Percentiles rank a stretch among this genome's conserved stretches.
These are phyloP conservation scores for Micropterix aruncella DNA, from an alignment of 2,888 invertebrate species.

Conservation along the genomic window DNA sequence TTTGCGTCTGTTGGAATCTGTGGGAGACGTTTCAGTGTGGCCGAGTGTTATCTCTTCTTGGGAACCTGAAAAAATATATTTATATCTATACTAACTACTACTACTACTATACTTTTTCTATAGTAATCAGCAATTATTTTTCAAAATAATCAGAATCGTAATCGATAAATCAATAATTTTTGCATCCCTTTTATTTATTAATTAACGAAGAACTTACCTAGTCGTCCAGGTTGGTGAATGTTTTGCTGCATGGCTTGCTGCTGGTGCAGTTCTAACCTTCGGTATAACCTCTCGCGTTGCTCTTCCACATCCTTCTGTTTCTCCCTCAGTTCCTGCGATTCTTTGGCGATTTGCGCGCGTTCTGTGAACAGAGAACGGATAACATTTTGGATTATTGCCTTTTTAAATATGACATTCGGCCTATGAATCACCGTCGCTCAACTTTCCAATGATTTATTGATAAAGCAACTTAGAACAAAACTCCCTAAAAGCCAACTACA, in stretches of 20 bases:
- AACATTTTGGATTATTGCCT: too few relatives aligned
- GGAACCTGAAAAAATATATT: slow-evolving; percentile 14
- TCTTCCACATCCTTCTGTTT: slow-evolving; percentile 73
- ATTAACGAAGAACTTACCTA: neutral
- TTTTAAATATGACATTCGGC: too few relatives aligned
- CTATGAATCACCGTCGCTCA: too few relatives aligned
- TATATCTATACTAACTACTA: too few relatives aligned
- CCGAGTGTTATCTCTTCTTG: slow-evolving; percentile 28
- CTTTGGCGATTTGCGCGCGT: slow-evolving; percentile 51
- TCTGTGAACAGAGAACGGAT: slow-evolving; percentile 20
- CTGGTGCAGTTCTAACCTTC: slow-evolving; percentile 68
- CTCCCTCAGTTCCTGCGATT: slow-evolving; percentile 59
- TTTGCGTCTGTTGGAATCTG: slow-evolving; percentile 32
- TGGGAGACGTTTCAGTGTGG: slow-evolving; percentile 26
- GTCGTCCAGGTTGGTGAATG: slow-evolving; percentile 4
- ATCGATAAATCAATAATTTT: too few relatives aligned
- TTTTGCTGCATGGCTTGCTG: slow-evolving; percentile 18
- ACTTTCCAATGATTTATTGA: too few relatives aligned
- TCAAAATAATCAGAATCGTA: too few relatives aligned
- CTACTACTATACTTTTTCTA: too few relatives aligned
- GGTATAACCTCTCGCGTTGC: slow-evolving; percentile 81
- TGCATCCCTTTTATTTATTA: neutral
- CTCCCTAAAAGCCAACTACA: too few relatives aligned
- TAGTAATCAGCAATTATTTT: too few relatives aligned
- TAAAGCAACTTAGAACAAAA: too few relatives aligned